Evolutionary conservation across 2,113 vertebrate species (phyloP).

Genomic region (Prunella fulvescens): DNA sequence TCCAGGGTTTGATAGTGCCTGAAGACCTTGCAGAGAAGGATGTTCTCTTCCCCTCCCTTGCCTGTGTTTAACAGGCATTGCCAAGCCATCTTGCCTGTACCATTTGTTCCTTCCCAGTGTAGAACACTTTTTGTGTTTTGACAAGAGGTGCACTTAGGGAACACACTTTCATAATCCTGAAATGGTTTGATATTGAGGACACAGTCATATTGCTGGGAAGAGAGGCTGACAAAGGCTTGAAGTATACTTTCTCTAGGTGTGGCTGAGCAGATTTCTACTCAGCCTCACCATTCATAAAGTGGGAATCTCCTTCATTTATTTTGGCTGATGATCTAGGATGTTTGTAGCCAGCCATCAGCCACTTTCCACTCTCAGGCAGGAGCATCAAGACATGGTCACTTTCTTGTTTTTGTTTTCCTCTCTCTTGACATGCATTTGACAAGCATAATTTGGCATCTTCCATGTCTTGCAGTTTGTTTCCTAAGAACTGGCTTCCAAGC

Average conservation of each 20-base stretch:
- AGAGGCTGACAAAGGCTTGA: neutral
- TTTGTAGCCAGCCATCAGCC: neutral
- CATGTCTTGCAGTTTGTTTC: neutral
- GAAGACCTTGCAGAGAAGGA: neutral
- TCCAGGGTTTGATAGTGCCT: neutral
- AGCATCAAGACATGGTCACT: neutral
- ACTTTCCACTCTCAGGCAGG: neutral
- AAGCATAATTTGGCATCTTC: neutral
- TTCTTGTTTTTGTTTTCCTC: neutral
- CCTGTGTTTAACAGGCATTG: neutral
- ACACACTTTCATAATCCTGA: neutral
- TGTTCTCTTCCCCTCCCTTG: neutral
- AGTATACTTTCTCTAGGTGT: neutral
- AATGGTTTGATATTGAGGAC: neutral
- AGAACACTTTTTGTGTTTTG: neutral
- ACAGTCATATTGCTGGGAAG: neutral
- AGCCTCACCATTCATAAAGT: neutral
- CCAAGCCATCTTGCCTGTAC: neutral
- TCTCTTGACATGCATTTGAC: neutral
- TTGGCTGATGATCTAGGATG: neutral
- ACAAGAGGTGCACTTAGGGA: neutral
- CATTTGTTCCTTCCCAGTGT: neutral
- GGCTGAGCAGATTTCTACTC: neutral
- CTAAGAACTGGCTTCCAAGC: neutral
- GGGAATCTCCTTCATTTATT: neutral